phyloP scores from a whole-genome alignment of 2,888 invertebrate genomes.

The Eupithecia abbreviata region DNA sequence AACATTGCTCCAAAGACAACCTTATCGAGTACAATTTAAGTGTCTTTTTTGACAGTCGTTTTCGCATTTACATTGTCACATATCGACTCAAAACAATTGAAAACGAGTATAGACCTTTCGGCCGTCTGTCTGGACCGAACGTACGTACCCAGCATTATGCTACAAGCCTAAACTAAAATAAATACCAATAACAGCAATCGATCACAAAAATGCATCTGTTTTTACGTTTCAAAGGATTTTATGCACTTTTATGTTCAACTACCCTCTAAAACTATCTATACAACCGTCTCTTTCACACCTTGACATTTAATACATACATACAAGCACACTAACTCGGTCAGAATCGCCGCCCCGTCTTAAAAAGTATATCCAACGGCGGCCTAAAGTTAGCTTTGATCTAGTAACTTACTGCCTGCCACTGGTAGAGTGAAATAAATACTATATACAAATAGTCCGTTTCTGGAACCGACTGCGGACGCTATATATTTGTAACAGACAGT shows the following conservation, averaged over 20 bases:
- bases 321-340: constrained; percentile 11
- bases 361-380: neutral
- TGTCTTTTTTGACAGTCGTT: constrained; percentile 25
- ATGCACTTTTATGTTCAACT: constrained; percentile 22
- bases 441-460: constrained; percentile 28
- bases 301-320: constrained; percentile 21
- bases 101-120: neutral
- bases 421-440: constrained; percentile 31
- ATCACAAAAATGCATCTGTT: constrained; percentile 16
- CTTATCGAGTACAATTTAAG: constrained; percentile 19
- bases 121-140: constrained; percentile 11
- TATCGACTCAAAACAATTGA: constrained; percentile 11
- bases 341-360: constrained; percentile 11
- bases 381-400: constrained; percentile 21
- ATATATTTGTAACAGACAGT: constrained; percentile 14
- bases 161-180: constrained; percentile 24
- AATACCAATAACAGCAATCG: constrained; percentile 23
- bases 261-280: constrained; percentile 9
- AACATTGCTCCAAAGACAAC: constrained; percentile 28
- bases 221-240: constrained; percentile 28
- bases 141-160: constrained; percentile 29
- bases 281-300: constrained; percentile 25
- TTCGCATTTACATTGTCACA: constrained; percentile 10
- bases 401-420: constrained; percentile 12
- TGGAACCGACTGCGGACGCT: constrained; percentile 8